Percentiles rank a stretch among this genome's conserved stretches.
Conservation (phyloP, 1,140 invertebrate genomes). For the Ganaspis sp. region DNA sequence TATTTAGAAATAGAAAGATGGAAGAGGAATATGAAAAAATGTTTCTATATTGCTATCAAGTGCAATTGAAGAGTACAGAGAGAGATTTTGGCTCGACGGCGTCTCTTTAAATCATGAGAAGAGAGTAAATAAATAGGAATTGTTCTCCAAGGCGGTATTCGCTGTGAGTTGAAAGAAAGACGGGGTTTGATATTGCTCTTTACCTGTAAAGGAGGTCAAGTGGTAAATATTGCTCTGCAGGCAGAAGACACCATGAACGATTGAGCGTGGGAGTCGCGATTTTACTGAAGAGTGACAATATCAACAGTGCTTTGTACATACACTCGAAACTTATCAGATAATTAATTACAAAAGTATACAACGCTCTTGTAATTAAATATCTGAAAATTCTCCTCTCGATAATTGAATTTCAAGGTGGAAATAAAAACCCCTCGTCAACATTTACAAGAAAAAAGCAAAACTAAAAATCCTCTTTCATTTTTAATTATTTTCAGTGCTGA, state of each 20-base stretch:
- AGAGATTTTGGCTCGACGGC: not conserved
- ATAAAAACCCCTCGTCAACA: no score
- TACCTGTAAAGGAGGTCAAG: slow-evolving; percentile 38
- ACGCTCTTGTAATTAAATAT: no score
- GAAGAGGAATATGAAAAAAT: not conserved
- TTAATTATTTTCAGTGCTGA: no score
- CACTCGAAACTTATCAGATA: not conserved
- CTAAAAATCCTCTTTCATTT: no score
- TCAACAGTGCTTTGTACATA: not conserved
- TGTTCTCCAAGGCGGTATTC: slow-evolving; percentile 19
- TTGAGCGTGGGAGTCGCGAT: not conserved
- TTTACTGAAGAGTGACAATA: not conserved
- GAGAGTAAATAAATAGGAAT: slow-evolving; percentile 19
- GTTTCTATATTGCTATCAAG: not conserved
- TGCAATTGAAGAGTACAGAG: not conserved
- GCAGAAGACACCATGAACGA: slow-evolving; percentile 14
- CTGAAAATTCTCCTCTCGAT: no score
- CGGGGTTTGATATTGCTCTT: slow-evolving; percentile 39
- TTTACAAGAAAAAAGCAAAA: no score
- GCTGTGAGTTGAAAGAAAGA: slow-evolving; percentile 18
- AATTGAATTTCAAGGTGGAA: not conserved
- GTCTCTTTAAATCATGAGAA: slow-evolving; percentile 25
- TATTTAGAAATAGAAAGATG: not conserved
- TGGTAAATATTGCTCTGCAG: slow-evolving; percentile 37
- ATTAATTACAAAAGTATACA: not conserved